A percentile compares a stretch with the other conserved stretches of the same genome.
These are phyloP conservation scores for Tipula unca DNA, from an alignment of 2,888 invertebrate genomes.

Conservation along the genomic window DNA sequence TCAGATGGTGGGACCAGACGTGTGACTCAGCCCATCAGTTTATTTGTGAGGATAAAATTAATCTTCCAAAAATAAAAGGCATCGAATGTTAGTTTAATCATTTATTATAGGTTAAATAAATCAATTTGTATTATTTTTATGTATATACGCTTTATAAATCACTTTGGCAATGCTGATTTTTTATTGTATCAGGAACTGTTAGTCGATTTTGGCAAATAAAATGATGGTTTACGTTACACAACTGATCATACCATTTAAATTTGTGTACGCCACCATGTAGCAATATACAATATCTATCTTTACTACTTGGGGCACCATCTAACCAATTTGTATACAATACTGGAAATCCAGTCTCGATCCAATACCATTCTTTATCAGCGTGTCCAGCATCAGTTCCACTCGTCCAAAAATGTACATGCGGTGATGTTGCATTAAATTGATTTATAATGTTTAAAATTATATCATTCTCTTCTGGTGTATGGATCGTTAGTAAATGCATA, in stretches of 20 bases:
- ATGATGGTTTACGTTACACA: background rate
- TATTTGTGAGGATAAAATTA: background rate
- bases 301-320: background rate
- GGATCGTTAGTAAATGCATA: background rate
- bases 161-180: background rate
- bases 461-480: background rate
- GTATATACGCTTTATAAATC: background rate
- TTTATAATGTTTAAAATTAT: background rate
- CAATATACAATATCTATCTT: background rate
- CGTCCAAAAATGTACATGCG: background rate
- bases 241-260: background rate
- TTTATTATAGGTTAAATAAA: background rate
- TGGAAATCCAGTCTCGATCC: background rate
- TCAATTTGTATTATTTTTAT: background rate
- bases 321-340: background rate
- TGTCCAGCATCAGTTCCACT: background rate
- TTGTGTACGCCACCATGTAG: background rate
- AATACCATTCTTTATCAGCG: background rate
- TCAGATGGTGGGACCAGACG: background rate
- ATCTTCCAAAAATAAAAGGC: background rate
- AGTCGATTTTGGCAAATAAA: background rate
- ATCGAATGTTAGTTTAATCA: background rate
- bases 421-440: background rate
- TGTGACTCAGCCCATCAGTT: background rate
- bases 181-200: background rate